A percentile compares a stretch with the other conserved stretches of the same genome.
phyloP scores from a whole-genome alignment of 92 coral and sea anemone genomes.

The Siderastrea siderea region DNA sequence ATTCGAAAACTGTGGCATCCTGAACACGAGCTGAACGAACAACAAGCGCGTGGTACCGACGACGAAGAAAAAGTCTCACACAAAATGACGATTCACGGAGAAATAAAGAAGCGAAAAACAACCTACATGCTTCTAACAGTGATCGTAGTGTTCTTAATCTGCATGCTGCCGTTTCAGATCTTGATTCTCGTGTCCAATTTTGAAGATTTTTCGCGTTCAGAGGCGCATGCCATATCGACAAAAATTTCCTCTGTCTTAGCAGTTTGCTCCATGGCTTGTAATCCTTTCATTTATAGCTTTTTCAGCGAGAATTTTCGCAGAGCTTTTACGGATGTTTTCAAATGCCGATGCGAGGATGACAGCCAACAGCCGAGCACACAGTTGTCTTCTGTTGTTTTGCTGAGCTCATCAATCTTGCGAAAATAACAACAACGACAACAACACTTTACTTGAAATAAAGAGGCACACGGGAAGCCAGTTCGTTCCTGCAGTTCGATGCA shows the following conservation, averaged over 20 bases:
- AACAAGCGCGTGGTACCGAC: neutral
- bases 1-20: constrained; percentile 74
- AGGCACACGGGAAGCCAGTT: no score
- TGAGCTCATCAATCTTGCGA: constrained; percentile 28
- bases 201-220: neutral
- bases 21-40: constrained; percentile 42
- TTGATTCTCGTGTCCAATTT: constrained; percentile 41
- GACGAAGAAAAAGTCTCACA: neutral
- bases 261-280: constrained; percentile 83
- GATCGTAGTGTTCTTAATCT: constrained; percentile 77
- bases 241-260: constrained; percentile 59
- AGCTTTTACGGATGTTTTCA: constrained; percentile 85
- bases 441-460: neutral
- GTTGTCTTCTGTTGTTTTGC: constrained; percentile 21
- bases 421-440: neutral
- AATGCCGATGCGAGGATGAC: constrained; percentile 65
- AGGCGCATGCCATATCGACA: neutral
- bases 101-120: constrained; percentile 85
- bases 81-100: neutral
- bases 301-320: constrained; percentile 92
- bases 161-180: constrained; percentile 86
- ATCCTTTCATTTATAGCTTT: constrained; percentile 95
- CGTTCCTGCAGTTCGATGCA: no score
- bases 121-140: constrained; percentile 91
- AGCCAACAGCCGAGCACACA: constrained; percentile 10